phyloP scores from a whole-genome alignment of 2,797 vertebrate species.

The Acridotheres tristis region DNA sequence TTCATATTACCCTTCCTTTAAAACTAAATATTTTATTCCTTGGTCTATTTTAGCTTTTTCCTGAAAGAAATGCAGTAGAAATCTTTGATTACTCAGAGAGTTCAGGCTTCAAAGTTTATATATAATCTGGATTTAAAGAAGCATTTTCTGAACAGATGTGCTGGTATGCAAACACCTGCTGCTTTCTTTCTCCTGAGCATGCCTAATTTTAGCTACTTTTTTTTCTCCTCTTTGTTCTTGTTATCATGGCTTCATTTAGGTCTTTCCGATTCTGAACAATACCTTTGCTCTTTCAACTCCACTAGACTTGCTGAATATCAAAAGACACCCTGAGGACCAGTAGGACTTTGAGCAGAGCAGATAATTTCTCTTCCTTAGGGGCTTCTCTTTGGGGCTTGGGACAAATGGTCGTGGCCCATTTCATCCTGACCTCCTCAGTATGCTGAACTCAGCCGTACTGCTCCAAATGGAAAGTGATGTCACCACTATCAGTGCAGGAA shows the following conservation, averaged over 20 bases:
- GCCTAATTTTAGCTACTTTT: background rate
- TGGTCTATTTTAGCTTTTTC: background rate
- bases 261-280: background rate
- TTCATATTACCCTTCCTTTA: background rate
- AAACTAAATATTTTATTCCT: background rate
- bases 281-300: background rate
- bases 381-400: background rate
- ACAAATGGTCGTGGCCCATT: background rate
- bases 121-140: slow-evolving; percentile 69
- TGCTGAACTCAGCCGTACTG: background rate
- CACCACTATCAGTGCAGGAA: background rate
- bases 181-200: slow-evolving; percentile 27
- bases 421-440: background rate
- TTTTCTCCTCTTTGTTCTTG: background rate
- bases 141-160: slow-evolving; percentile 45
- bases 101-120: slow-evolving; percentile 65
- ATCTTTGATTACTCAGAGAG: slow-evolving; percentile 70
- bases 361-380: background rate
- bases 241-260: background rate
- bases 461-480: background rate
- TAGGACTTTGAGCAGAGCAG: background rate
- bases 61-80: slow-evolving; percentile 37
- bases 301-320: background rate
- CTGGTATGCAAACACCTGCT: slow-evolving; percentile 57
- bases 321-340: background rate